These are phyloP conservation scores for Drosophila suzukii DNA, from an alignment of 1,140 invertebrate genomes.

Conservation along the genomic window DNA sequence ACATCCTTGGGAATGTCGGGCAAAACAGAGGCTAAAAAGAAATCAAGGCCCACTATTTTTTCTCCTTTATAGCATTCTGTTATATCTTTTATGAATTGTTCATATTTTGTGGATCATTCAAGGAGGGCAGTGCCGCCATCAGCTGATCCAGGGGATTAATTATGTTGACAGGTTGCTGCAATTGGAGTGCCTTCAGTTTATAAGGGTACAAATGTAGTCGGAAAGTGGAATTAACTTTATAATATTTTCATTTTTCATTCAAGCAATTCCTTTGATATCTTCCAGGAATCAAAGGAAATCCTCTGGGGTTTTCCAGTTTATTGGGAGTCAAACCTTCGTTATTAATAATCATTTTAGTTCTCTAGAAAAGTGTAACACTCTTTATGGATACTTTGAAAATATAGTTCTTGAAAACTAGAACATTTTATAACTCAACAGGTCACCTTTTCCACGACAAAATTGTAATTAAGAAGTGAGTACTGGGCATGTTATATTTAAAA, in stretches of 20 bases:
- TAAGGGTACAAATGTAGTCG: slow-evolving; percentile 30
- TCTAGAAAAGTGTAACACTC: not conserved
- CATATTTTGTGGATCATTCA: slow-evolving; percentile 65
- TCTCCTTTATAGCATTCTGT: slow-evolving; percentile 36
- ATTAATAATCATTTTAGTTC: not conserved
- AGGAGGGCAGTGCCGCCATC: slow-evolving; percentile 53
- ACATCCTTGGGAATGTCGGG: slow-evolving; percentile 77
- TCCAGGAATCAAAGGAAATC: slow-evolving; percentile 8
- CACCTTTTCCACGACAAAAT: too few species aligned
- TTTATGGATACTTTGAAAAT: not conserved
- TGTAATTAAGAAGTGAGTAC: too few species aligned
- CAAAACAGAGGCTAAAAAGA: slow-evolving; percentile 49
- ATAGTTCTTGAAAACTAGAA: too few species aligned
- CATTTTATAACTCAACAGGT: too few species aligned
- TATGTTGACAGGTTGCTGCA: slow-evolving; percentile 76
- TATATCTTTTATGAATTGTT: slow-evolving; percentile 62
- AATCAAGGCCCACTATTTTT: slow-evolving; percentile 60
- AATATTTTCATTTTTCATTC: slow-evolving; percentile 8
- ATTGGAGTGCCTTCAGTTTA: slow-evolving; percentile 34
- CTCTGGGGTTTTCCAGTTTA: not conserved
- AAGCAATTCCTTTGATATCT: not conserved
- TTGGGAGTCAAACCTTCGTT: not conserved
- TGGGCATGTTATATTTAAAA: too few species aligned
- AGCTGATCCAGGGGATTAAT: slow-evolving; percentile 75
- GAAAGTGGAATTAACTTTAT: slow-evolving; percentile 53